phyloP scores from a whole-genome alignment of 64 coral and sea anemone genomes.

The Pocillopora verrucosa region DNA sequence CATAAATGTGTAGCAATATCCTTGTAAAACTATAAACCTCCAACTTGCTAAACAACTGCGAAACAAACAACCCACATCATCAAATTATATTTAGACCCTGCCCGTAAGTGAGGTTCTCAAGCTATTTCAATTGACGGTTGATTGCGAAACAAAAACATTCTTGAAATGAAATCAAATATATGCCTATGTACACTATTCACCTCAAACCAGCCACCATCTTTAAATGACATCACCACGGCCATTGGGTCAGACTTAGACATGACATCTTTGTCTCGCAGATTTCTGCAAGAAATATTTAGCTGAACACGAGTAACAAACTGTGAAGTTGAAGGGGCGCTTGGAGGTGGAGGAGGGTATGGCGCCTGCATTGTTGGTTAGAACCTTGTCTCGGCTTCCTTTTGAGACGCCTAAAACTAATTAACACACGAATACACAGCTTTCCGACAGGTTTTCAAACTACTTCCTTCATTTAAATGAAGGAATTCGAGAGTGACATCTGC shows the following conservation, averaged over 20 bases:
- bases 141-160: no score
- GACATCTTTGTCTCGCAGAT: slow-evolving; percentile 84
- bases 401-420: background rate
- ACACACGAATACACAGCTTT: background rate
- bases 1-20: no score
- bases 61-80: no score
- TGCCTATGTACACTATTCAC: slow-evolving; percentile 1
- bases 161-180: no score
- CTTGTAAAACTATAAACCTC: no score
- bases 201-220: slow-evolving; percentile 76
- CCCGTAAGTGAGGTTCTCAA: no score
- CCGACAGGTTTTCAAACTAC: background rate
- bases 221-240: slow-evolving; percentile 74
- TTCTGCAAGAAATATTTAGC: slow-evolving; percentile 91
- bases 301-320: slow-evolving; percentile 86
- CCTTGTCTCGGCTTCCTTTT: background rate
- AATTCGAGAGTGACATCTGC: background rate
- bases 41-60: no score
- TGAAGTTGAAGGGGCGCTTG: slow-evolving; percentile 24
- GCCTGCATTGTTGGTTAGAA: slow-evolving; percentile 35
- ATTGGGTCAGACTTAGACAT: slow-evolving; percentile 97
- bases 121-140: no score
- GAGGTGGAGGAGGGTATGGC: background rate
- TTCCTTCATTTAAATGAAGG: background rate
- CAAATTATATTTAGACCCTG: no score